Evolutionary conservation across 2,113 vertebrate genomes (phyloP).

Genomic region (Hystrix cristata): DNA sequence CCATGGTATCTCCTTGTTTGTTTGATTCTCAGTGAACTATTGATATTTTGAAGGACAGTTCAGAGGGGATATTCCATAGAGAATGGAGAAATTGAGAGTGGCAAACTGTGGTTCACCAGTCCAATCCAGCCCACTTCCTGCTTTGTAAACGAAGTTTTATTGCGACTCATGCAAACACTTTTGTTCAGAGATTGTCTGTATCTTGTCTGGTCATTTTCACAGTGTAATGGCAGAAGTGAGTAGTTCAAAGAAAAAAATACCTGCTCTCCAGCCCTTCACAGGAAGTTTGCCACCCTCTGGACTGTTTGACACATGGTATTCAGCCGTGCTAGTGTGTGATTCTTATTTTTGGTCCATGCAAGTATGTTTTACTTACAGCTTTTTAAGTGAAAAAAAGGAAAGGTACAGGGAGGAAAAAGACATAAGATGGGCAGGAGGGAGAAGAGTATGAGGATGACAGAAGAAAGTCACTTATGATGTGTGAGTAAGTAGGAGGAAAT

Average conservation of each 20-base stretch:
- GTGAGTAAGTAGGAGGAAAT: slow-evolving; percentile 72
- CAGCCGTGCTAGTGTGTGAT: not conserved
- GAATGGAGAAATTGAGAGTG: not conserved
- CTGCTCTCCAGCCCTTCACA: not conserved
- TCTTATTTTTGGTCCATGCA: not conserved
- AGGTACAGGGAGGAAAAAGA: not conserved
- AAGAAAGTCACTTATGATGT: slow-evolving; percentile 36
- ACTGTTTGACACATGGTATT: not conserved
- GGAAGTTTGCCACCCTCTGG: not conserved
- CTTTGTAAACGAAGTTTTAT: slow-evolving; percentile 5
- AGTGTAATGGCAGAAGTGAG: not conserved
- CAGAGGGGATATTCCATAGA: not conserved
- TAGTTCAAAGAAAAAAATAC: not conserved
- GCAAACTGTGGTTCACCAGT: not conserved
- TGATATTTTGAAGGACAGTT: slow-evolving; percentile 1
- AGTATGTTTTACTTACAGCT: not conserved
- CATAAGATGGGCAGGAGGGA: not conserved
- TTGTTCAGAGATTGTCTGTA: not conserved
- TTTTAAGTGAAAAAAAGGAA: not conserved
- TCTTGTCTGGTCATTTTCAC: not conserved
- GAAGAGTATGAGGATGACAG: not conserved
- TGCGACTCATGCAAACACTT: not conserved
- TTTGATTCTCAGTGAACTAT: not conserved
- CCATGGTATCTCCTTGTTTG: not conserved
- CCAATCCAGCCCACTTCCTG: not conserved